Conservation (phyloP, 2,888 invertebrate genomes). For the Spatulosminthurus flaviceps region DNA sequence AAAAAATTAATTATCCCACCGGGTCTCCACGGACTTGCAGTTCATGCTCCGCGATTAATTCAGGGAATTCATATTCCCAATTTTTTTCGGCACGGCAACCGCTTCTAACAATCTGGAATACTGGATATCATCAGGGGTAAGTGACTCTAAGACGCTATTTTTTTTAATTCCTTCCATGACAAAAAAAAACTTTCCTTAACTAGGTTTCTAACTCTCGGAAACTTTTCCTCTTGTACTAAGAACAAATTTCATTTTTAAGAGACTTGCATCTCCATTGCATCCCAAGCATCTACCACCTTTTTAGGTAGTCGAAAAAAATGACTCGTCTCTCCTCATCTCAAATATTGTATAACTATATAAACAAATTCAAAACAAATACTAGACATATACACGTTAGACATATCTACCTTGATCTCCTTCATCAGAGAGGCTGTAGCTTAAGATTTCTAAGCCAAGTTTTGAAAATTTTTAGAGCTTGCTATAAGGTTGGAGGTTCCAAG, state of each 20-base stretch:
- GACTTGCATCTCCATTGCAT: too few relatives aligned
- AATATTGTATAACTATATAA: too few relatives aligned
- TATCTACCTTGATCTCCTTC: too few relatives aligned
- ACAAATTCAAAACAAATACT: too few relatives aligned
- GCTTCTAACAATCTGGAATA: slow-evolving; percentile 47
- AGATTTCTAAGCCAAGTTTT: too few relatives aligned
- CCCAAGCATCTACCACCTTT: too few relatives aligned
- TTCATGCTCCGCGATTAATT: slow-evolving; percentile 24
- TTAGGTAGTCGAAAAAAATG: too few relatives aligned
- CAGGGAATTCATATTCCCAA: slow-evolving; percentile 44
- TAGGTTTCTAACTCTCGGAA: background rate
- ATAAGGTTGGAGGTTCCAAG: too few relatives aligned
- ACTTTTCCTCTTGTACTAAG: background rate
- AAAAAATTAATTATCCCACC: slow-evolving; percentile 26
- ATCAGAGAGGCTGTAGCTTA: too few relatives aligned
- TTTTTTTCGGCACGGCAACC: slow-evolving; percentile 34
- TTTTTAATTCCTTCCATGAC: background rate
- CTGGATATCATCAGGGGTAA: slow-evolving; percentile 53
- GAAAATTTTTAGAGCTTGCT: too few relatives aligned
- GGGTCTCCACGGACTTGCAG: slow-evolving; percentile 3
- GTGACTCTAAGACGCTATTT: slow-evolving; percentile 12
- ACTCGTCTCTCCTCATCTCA: too few relatives aligned
- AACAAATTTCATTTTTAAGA: background rate
- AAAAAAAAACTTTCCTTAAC: background rate
- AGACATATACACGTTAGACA: too few relatives aligned